Evolutionary conservation across 2,888 invertebrate species (phyloP).

Genomic region (Drosophila siamana): DNA sequence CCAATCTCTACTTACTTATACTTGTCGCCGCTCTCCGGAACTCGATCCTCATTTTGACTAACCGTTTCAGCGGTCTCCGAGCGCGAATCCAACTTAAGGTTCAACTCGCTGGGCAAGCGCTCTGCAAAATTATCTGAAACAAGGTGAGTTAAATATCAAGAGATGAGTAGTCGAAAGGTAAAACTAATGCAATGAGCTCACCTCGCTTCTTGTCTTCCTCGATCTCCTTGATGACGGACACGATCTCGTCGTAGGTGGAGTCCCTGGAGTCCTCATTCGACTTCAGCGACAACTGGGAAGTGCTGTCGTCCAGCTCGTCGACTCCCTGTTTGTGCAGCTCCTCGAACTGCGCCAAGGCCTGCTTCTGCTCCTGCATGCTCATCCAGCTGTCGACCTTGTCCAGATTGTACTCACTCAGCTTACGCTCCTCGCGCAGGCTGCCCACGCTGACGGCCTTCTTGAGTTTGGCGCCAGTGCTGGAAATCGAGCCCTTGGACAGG

Average conservation of each 20-base stretch:
- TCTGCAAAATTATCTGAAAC: slow-evolving; percentile 81
- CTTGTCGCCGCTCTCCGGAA: slow-evolving; percentile 74
- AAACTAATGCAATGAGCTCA: slow-evolving; percentile 19
- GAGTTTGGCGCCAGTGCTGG: slow-evolving; percentile 48
- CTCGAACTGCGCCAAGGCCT: slow-evolving; percentile 48
- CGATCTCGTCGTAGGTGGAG: slow-evolving; percentile 85
- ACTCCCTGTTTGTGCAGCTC: slow-evolving; percentile 61
- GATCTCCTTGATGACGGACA: slow-evolving; percentile 85
- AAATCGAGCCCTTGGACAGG: slow-evolving; percentile 15
- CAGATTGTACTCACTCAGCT: slow-evolving; percentile 84
- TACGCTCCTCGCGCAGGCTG: slow-evolving; percentile 82
- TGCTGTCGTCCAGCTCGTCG: slow-evolving; percentile 72
- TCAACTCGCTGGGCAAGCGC: slow-evolving; percentile 70
- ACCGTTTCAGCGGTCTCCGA: slow-evolving; percentile 71
- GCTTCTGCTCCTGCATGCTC: slow-evolving; percentile 82
- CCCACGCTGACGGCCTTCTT: slow-evolving; percentile 77
- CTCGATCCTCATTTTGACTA: slow-evolving; percentile 55
- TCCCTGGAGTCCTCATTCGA: slow-evolving; percentile 83
- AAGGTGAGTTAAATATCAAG: neutral
- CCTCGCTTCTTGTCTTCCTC: slow-evolving; percentile 85
- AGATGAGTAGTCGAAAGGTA: neutral
- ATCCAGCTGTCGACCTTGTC: slow-evolving; percentile 86
- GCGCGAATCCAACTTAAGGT: slow-evolving; percentile 76
- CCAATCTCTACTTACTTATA: slow-evolving; percentile 69
- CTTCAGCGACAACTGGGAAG: slow-evolving; percentile 74